phyloP scores from a whole-genome alignment of 2,888 invertebrate species.

The Lingula anatina region DNA sequence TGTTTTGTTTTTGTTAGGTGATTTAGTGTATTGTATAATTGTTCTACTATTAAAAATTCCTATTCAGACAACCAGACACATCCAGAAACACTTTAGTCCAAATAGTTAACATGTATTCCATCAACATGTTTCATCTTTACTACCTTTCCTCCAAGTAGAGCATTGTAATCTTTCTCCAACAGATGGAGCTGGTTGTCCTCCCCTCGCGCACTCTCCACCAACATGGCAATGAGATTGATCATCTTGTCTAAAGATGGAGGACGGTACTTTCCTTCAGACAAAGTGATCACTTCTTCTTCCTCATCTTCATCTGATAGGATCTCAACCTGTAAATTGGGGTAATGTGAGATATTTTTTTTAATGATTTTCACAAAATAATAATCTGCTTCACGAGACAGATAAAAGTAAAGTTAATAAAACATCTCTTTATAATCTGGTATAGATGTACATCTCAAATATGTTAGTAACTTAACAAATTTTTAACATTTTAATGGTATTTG shows the following conservation, averaged over 20 bases:
- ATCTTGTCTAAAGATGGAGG: conserved; percentile 92
- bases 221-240: conserved; percentile 82
- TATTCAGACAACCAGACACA: no score
- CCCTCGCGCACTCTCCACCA: conserved; percentile 81
- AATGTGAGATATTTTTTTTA: not conserved
- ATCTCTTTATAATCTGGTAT: no score
- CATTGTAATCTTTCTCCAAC: conserved; percentile 72
- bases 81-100: no score
- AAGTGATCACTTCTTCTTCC: conserved; percentile 64
- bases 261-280: conserved; percentile 67
- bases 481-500: no score
- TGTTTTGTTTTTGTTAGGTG: no score
- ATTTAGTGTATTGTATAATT: no score
- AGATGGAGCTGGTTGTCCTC: conserved; percentile 67
- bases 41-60: no score
- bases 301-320: conserved; percentile 67
- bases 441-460: no score
- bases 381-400: not conserved
- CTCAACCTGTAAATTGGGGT: conserved; percentile 54
- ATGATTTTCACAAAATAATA: not conserved
- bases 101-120: no score
- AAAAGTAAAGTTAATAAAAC: not conserved
- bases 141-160: conserved; percentile 82
- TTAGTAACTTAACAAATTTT: no score
- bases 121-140: no score